Base-by-base conservation (phyloP, 2,888 invertebrate genomes). In the Trichacis sp. region DNA sequence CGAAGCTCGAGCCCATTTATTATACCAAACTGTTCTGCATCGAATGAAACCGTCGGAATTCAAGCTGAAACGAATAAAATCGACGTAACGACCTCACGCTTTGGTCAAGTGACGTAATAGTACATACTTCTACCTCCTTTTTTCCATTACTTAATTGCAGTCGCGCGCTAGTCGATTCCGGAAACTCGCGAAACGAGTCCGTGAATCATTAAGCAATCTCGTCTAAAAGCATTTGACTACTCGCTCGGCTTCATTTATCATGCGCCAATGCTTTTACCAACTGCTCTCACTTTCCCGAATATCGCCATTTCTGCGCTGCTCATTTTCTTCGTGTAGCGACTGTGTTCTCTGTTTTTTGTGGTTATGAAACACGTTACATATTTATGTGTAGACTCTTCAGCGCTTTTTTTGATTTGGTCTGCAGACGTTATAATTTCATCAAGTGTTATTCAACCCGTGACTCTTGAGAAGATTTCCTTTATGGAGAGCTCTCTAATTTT, bases 81-180 rank as follows among this genome's bases (percentile, higher is more conserved):
- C 43, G 43, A 43, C 43, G 18, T 43, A 43, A 43, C 43, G 43
- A 36, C 17, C 46, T 45, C 38, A 47, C 45, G 48, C 5, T 30
- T 58, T 54, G 50, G 33, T 42, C 60, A 30, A 47, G 18, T 61
- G 65, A 61, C 54, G 56, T 38, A 65, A 65, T 38, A 36, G 29
- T 18, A 18, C 45, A 24, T 40, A 43, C 20, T 43, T 38, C 45
- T 20, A 36, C 47, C 59, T 24, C 47, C 43, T 29, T 49, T 50
- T 52, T 33, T 49, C 45, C 52, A 52, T 65, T 54, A 58, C 52
- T 55, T 66, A 57, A 69, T 66, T 69, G 51, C 42, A 49, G 24
- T 17, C 19, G 29, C 40, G 40, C 55, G 43, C 52, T 57, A 45
- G 42, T 47, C 38, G 36, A 54, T 58, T 69, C 52, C 63, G 65